Percentiles rank a stretch among this genome's conserved stretches.
phyloP scores from a whole-genome alignment of 2,113 vertebrate species.

The Triplophysa rosa region DNA sequence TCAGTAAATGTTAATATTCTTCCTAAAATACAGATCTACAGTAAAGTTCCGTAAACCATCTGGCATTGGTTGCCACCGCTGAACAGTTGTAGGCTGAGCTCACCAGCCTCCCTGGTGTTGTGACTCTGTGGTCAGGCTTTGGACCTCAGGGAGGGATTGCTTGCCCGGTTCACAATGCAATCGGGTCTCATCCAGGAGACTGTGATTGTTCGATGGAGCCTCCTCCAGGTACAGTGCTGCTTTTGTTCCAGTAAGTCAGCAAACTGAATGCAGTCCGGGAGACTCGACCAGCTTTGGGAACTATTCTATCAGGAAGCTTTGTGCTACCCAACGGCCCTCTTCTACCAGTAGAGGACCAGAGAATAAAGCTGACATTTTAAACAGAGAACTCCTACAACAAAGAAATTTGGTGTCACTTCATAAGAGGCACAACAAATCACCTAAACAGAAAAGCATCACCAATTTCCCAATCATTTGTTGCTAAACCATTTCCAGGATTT shows the following conservation, averaged over 20 bases:
- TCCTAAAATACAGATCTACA: constrained; percentile 29
- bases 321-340: constrained; percentile 62
- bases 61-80: constrained; percentile 50
- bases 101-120: constrained; percentile 63
- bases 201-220: constrained; percentile 80
- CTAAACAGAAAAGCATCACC: not conserved
- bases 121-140: constrained; percentile 75
- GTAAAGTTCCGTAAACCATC: constrained; percentile 49
- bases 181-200: constrained; percentile 84
- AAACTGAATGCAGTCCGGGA: constrained; percentile 77
- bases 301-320: constrained; percentile 75
- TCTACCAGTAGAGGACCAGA: constrained; percentile 58
- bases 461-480: not conserved
- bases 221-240: constrained; percentile 83
- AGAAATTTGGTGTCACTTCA: constrained; percentile 38
- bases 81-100: constrained; percentile 55
- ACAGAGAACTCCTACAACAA: constrained; percentile 56
- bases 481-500: not conserved
- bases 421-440: constrained; percentile 41
- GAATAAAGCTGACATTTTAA: constrained; percentile 56
- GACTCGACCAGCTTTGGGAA: constrained; percentile 70
- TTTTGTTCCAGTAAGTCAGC: constrained; percentile 83
- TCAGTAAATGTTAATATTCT: constrained; percentile 4
- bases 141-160: constrained; percentile 72
- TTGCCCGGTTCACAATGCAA: constrained; percentile 74